Percentiles rank a stretch among this genome's conserved stretches.
Conservation (phyloP, 2,888 invertebrate genomes). For the Lamellibrachia satsuma region DNA sequence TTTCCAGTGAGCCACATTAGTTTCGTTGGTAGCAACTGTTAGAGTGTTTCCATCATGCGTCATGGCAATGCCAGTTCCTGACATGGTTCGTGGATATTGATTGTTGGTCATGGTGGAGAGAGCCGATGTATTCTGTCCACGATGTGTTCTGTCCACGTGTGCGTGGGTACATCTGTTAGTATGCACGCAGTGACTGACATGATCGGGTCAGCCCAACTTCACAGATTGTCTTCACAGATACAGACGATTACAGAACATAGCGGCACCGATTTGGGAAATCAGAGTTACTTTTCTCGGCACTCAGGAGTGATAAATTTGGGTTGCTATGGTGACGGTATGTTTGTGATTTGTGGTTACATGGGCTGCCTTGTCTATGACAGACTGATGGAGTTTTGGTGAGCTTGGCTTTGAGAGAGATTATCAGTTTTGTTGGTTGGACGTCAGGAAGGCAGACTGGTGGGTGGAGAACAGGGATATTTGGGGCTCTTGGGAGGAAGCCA, state of each 20-base stretch:
- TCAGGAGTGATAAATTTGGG: not conserved
- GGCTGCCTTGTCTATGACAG: not conserved
- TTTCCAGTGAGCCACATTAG: too few species aligned
- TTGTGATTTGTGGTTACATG: not conserved
- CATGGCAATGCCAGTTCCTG: not conserved
- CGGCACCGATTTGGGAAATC: not conserved
- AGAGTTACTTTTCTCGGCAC: not conserved
- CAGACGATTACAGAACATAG: not conserved
- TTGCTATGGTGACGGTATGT: not conserved
- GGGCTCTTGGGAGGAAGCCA: not conserved
- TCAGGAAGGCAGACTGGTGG: not conserved
- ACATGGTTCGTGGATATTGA: not conserved
- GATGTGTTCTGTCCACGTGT: not conserved
- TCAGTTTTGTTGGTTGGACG: too few species aligned
- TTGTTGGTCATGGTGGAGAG: not conserved
- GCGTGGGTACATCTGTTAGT: not conserved
- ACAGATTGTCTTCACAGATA: not conserved
- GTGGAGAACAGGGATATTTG: not conserved
- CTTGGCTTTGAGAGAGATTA: not conserved
- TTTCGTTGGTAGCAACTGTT: not conserved
- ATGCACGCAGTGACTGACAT: not conserved
- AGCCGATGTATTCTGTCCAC: not conserved
- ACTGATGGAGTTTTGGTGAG: conserved; percentile 3
- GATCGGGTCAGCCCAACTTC: not conserved
- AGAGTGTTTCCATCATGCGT: not conserved